Evolutionary conservation across 2,888 invertebrate genomes (phyloP).

Genomic region (Scrobipalpa costella): DNA sequence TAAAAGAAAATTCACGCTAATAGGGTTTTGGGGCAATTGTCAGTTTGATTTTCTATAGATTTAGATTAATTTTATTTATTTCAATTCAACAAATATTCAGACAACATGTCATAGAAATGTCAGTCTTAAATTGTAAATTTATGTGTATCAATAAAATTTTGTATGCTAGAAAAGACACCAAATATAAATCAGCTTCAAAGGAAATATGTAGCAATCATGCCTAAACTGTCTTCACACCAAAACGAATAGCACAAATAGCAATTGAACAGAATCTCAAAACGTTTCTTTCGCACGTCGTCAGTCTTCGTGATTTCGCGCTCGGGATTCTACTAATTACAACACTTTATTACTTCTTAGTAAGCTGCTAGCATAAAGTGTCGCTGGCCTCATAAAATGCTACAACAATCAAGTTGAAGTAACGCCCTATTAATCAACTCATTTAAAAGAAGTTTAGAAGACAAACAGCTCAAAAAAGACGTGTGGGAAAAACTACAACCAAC

Average conservation of each 20-base stretch:
- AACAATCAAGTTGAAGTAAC: slow-evolving; percentile 63
- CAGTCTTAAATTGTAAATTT: too few species aligned
- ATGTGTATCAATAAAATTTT: too few species aligned
- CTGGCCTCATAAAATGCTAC: slow-evolving; percentile 41
- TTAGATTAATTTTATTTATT: too few species aligned
- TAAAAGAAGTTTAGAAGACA: slow-evolving; percentile 53
- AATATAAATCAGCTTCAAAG: too few species aligned
- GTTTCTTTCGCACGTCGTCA: slow-evolving; percentile 48
- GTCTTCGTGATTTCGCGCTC: slow-evolving; percentile 25
- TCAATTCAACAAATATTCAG: too few species aligned
- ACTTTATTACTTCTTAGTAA: slow-evolving; percentile 19
- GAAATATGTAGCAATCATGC: too few species aligned
- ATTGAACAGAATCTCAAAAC: slow-evolving; percentile 9
- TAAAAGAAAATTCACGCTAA: too few species aligned
- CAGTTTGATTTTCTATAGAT: too few species aligned
- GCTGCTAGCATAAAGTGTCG: slow-evolving; percentile 20
- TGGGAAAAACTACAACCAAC: slow-evolving; percentile 75
- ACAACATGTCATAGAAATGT: too few species aligned
- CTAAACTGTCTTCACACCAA: neutral
- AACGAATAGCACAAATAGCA: slow-evolving; percentile 5
- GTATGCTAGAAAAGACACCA: too few species aligned
- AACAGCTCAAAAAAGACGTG: slow-evolving; percentile 70
- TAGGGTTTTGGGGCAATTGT: too few species aligned
- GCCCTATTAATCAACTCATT: slow-evolving; percentile 78
- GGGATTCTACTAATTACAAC: slow-evolving; percentile 9